A percentile compares a stretch with the other conserved stretches of the same genome.
Conservation (phyloP, 2,888 invertebrate species). For the Dasysyrphus albostriatus region DNA sequence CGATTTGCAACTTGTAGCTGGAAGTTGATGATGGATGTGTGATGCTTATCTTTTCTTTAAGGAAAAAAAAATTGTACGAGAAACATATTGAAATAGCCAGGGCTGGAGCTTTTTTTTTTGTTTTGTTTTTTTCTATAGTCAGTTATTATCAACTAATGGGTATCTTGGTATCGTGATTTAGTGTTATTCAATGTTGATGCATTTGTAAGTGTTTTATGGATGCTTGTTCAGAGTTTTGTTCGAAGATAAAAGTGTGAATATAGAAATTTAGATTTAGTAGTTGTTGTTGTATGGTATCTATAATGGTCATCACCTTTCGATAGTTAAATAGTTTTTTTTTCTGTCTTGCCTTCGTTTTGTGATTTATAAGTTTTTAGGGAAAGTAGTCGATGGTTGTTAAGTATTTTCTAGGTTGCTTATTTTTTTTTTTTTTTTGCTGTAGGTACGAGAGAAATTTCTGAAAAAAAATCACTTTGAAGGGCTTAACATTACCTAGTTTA, state of each 20-base stretch:
- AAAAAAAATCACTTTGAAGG: too few relatives aligned
- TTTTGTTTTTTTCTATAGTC: slow-evolving; percentile 11
- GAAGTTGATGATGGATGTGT: slow-evolving; percentile 59
- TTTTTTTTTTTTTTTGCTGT: too few relatives aligned
- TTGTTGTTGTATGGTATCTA: neutral
- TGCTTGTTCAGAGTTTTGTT: slow-evolving; percentile 18
- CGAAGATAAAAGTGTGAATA: slow-evolving; percentile 40
- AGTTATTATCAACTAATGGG: slow-evolving; percentile 70
- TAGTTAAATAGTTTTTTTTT: too few relatives aligned
- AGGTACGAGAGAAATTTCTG: too few relatives aligned
- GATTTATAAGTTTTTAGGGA: too few relatives aligned
- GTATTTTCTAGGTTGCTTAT: too few relatives aligned
- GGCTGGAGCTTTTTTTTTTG: neutral
- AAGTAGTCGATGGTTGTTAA: too few relatives aligned
- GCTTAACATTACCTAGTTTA: too few relatives aligned
- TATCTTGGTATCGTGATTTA: slow-evolving; percentile 64
- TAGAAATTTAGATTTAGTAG: slow-evolving; percentile 32
- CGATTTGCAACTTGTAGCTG: slow-evolving; percentile 69
- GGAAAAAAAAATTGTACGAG: neutral
- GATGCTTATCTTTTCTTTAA: slow-evolving; percentile 31
- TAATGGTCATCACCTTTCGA: too few relatives aligned
- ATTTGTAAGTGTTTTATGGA: slow-evolving; percentile 48
- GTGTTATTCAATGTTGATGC: slow-evolving; percentile 43
- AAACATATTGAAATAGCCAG: slow-evolving; percentile 7
- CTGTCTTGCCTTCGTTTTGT: too few relatives aligned